Evolutionary conservation across 2,888 invertebrate species (phyloP), one percentile per base, ranked within the genome.

Genomic region (Agrotis segetum): DNA sequence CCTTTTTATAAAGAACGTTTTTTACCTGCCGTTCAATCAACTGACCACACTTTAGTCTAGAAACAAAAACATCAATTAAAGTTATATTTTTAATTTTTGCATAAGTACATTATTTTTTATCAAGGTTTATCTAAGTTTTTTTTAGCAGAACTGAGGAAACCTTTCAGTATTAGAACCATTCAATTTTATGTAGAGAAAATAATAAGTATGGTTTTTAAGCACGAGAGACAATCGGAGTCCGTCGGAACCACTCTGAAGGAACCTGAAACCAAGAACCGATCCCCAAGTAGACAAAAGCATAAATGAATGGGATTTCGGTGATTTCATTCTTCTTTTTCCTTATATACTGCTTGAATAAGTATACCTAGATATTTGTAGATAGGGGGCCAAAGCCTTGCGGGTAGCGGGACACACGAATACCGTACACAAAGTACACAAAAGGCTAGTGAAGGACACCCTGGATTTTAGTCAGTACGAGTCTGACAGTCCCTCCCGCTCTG

Each of bases 221-320:
- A 67, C 24, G 53, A 53, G n/a, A 40, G 53, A 50, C 21, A 63
- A 56, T 19, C 68, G 56, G 60, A 71, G 53, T 66, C 53, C 62
- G 19, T 52, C 52, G 60, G 53, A 64, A 53, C 67, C 78, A 77
- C 78, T 77, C 77, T 64, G 55, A 77, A 56, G 73, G 77, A 58
- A 76, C 64, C 46, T 34, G 46, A 40, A 19, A 21, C 61, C 59
- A 53, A 46, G 34, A 66, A 71, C 70, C 56, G 53, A 75, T 63
- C 63, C 24, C 24, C 62, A 77, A 55, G 77, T 70, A 76, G 40
- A 71, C 55, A 77, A 65, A 68, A 68, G 46, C 52, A 61, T 69
- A 75, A 76, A 76, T 75, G 61, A 74, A 69, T 49, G 68, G 52
- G 52, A 76, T 58, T 74, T 46, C 59, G 52, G 29, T 74, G 59